These are phyloP conservation scores for Beris morrisii DNA, from an alignment of 2,888 invertebrate species.

Conservation along the genomic window DNA sequence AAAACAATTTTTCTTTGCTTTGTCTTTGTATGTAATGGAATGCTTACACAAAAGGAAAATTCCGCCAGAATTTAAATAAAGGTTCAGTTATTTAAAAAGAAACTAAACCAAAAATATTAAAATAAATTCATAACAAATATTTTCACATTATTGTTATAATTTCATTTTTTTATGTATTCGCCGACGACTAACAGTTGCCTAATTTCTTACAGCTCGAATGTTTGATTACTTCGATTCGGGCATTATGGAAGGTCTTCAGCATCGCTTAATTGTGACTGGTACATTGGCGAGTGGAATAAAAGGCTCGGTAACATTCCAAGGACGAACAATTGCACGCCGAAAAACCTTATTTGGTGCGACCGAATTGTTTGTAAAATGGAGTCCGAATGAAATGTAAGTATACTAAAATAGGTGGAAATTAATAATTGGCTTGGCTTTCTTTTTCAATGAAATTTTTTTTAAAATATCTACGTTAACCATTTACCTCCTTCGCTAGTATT, in stretches of 20 bases:
- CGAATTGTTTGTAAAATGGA: conserved; percentile 80
- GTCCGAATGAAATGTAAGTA: conserved; percentile 84
- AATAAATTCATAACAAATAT: background rate
- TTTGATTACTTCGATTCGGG: conserved; percentile 93
- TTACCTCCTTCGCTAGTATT: conserved; percentile 61
- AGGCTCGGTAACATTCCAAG: conserved; percentile 71
- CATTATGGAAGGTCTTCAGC: conserved; percentile 88
- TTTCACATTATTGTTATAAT: background rate
- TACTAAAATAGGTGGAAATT: background rate
- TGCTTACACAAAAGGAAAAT: no score
- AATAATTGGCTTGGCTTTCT: background rate
- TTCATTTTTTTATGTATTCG: conserved; percentile 3
- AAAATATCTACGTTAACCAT: background rate
- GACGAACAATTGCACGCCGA: conserved; percentile 69
- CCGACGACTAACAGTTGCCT: background rate
- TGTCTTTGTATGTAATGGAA: no score
- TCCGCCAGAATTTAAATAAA: no score
- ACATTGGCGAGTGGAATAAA: conserved; percentile 66
- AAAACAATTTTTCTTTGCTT: no score
- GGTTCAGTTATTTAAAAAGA: no score
- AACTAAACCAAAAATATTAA: no score
- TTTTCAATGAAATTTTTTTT: no score
- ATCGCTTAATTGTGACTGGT: conserved; percentile 71
- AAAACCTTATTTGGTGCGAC: conserved; percentile 65
- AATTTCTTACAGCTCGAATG: conserved; percentile 73